A percentile compares a stretch with the other conserved stretches of the same genome.
Evolutionary conservation across 2,113 vertebrate genomes (phyloP).

Genomic region (Eretmochelys imbricata): DNA sequence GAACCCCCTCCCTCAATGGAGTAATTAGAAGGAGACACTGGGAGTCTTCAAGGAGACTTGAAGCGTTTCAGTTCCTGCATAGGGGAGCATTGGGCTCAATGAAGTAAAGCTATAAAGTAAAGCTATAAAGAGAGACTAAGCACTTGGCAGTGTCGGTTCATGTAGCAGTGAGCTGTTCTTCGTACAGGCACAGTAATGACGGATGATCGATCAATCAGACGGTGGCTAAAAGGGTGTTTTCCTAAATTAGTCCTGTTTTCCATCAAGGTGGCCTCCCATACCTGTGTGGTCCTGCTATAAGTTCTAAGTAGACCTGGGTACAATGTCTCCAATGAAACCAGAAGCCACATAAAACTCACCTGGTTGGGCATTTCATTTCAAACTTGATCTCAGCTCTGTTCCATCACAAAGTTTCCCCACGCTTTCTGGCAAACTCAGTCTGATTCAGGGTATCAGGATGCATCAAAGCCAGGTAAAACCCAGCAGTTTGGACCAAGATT

Average conservation of each 20-base stretch:
- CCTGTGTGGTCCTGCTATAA: neutral
- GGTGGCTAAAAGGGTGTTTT: neutral
- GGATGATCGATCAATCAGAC: neutral
- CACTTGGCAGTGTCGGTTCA: neutral
- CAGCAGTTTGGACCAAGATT: neutral
- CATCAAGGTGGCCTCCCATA: neutral
- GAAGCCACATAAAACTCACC: neutral
- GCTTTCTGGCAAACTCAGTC: neutral
- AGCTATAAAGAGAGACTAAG: no score
- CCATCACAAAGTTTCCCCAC: neutral
- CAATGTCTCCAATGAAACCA: neutral
- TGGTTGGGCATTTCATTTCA: neutral
- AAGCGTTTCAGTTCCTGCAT: neutral
- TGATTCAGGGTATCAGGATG: neutral
- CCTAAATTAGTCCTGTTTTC: slow-evolving; percentile 4
- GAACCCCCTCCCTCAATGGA: neutral
- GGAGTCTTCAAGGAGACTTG: neutral
- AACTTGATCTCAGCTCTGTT: neutral
- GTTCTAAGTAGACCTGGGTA: neutral
- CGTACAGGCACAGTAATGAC: slow-evolving; percentile 49
- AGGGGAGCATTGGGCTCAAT: no score
- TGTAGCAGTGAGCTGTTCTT: slow-evolving; percentile 11
- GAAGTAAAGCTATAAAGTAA: no score
- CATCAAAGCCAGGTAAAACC: neutral
- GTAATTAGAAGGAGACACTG: neutral